Conservation (phyloP, 2,113 vertebrate species). For the Platycercus adscitus region DNA sequence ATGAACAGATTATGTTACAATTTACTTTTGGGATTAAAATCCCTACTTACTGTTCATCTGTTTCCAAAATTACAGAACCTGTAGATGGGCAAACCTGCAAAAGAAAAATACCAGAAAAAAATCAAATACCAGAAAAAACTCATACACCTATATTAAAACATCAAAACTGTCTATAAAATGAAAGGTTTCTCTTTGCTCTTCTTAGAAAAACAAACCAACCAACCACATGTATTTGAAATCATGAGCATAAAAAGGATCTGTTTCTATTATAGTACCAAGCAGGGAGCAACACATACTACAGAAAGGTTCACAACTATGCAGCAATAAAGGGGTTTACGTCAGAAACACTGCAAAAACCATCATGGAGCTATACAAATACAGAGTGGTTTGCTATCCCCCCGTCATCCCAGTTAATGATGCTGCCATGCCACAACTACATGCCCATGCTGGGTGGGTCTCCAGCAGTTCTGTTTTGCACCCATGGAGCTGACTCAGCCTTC, state of each 20-base stretch:
- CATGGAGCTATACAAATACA: background rate
- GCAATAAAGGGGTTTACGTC: background rate
- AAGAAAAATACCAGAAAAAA: background rate
- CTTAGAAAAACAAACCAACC: background rate
- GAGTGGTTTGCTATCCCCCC: background rate
- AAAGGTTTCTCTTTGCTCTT: background rate
- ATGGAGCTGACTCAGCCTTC: background rate
- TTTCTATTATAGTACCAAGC: conserved; percentile 20
- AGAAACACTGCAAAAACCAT: background rate
- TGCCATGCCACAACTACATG: background rate
- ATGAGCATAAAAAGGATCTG: background rate
- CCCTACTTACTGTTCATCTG: background rate
- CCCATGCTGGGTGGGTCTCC: background rate
- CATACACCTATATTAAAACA: background rate
- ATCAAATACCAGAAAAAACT: background rate
- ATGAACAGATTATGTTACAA: background rate
- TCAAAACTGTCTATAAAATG: background rate
- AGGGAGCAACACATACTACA: conserved; percentile 4
- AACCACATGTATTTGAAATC: background rate
- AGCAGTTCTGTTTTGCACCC: background rate
- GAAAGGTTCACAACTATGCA: conserved; percentile 24
- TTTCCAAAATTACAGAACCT: background rate
- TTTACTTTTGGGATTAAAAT: background rate
- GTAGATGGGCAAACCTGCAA: background rate
- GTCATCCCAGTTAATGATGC: background rate